A percentile compares a stretch with the other conserved stretches of the same genome.
Conservation (phyloP, 1,140 invertebrate species). For the Notospermus geniculatus region DNA sequence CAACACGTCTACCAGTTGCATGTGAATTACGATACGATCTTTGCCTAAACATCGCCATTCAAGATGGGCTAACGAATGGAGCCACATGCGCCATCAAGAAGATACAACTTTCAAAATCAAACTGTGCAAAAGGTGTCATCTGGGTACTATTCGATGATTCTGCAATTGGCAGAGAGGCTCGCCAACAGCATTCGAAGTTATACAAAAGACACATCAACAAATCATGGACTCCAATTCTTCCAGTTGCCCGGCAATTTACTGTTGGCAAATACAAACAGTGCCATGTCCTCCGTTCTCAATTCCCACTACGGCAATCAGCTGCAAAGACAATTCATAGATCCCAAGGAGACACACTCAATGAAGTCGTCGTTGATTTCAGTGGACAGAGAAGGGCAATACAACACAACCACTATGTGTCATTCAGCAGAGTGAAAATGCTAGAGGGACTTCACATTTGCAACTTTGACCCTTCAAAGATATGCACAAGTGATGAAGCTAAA, state of each 20-base stretch:
- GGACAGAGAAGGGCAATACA: too few species aligned
- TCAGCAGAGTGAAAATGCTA: too few species aligned
- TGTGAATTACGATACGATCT: neutral
- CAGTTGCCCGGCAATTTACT: neutral
- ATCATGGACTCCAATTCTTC: neutral
- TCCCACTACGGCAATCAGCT: neutral
- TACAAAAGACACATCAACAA: neutral
- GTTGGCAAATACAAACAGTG: neutral
- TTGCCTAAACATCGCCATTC: neutral
- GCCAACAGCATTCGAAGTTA: neutral
- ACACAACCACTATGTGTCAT: too few species aligned
- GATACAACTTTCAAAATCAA: neutral
- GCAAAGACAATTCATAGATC: neutral
- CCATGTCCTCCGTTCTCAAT: neutral
- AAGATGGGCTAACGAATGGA: constrained; percentile 4
- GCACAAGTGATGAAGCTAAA: too few species aligned
- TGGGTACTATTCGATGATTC: neutral
- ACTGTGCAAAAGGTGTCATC: neutral
- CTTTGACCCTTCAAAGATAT: too few species aligned
- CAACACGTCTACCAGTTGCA: neutral
- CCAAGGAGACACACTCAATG: neutral
- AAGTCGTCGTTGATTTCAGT: too few species aligned
- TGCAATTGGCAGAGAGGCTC: neutral
- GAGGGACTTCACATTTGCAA: too few species aligned
- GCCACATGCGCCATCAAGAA: neutral